Base-by-base conservation (phyloP, 2,113 vertebrate species). In the Austrofundulus limnaeus region DNA sequence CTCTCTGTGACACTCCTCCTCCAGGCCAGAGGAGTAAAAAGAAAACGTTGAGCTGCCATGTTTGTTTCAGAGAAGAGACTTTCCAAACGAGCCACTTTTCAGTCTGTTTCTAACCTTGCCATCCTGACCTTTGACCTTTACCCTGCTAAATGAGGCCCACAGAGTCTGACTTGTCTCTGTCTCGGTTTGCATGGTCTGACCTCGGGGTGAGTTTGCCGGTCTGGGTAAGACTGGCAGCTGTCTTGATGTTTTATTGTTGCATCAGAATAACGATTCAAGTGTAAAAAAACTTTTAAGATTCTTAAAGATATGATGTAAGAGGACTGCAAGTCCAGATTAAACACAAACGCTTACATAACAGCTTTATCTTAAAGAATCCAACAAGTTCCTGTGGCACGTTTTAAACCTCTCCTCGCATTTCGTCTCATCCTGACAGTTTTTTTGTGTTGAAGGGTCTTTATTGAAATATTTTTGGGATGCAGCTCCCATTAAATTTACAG, bases 291-390 rank as follows among this genome's bases (percentile, higher is more conserved):
- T 34, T 28, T n/a, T 28, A 11, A 24, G 4, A 17, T 52, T 11
- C 11, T 34, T 52, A n/a, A 52, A 52, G 50, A 52, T 17, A 34
- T 34, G 28, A 52, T 34, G 50, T 34, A 52, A 34, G 50, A 52
- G 16, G 17, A 12, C 25, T 28, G 49, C 24, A 31, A 28, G 31
- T 34, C 25, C 50, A 13, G 24, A 52, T 52, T 16, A 52, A 34
- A 31, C 25, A 34, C 17, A 52, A 12, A 52, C 50, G n/a, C 25
- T 52, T 31, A 34, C 8, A 0, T 52, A 52, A 52, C 17, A 34
- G 16, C 11, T 52, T 52, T 24, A 31, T n/a, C 16, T 12, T 19
- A 19, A 52, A 52, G 50, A 52, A n/a, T 19, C 16, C 50, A 52
- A n/a, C 16, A 34, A 52, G 25, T 52, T 52, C 9, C 50, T 34